A percentile compares a stretch with the other conserved stretches of the same genome.
These are phyloP conservation scores for Drosophila watanabei DNA, from an alignment of 1,140 invertebrate genomes.

Conservation along the genomic window DNA sequence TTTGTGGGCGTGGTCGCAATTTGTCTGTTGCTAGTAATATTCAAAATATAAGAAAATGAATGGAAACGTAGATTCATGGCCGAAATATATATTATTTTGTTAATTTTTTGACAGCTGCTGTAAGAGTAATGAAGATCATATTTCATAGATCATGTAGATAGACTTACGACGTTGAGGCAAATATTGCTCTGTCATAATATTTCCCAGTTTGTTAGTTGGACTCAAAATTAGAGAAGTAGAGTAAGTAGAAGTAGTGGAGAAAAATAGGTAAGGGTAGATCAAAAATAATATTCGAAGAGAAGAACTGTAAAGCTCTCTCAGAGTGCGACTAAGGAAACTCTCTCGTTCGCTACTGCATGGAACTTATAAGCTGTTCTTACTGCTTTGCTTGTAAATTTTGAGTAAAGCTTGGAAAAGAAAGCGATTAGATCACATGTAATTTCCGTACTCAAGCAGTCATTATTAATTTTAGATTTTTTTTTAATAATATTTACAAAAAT, in stretches of 20 bases:
- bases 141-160: neutral
- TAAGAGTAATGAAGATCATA: neutral
- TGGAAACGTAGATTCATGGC: neutral
- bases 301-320: neutral
- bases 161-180: neutral
- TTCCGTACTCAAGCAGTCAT: neutral
- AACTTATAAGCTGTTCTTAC: neutral
- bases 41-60: neutral
- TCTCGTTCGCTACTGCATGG: neutral
- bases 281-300: no score
- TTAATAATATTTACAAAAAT: neutral
- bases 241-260: no score
- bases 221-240: no score
- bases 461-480: neutral
- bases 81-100: neutral
- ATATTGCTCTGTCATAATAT: neutral
- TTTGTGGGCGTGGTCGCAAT: slow-evolving; percentile 20
- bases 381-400: neutral
- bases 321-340: neutral
- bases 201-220: neutral
- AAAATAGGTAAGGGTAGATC: no score
- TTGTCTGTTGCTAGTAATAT: slow-evolving; percentile 5
- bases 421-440: neutral
- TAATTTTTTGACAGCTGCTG: neutral
- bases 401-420: neutral